phyloP scores from a whole-genome alignment of 2,113 vertebrate genomes.

The Clarias gariepinus region DNA sequence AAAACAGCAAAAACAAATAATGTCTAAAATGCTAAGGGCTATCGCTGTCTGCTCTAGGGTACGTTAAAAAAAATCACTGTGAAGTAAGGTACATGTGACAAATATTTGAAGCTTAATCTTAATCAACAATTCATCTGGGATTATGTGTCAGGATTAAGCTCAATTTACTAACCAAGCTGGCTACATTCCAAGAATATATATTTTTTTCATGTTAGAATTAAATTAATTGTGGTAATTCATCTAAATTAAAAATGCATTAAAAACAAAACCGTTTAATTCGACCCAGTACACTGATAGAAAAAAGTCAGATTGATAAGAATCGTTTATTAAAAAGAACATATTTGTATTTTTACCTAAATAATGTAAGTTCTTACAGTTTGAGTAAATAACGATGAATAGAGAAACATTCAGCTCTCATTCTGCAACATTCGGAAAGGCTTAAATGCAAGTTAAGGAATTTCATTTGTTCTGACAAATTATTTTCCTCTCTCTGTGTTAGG shows the following conservation, averaged over 20 bases:
- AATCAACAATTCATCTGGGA: no score
- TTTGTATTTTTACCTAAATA: not conserved
- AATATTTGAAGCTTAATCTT: no score
- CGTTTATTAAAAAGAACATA: not conserved
- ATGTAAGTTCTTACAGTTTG: not conserved
- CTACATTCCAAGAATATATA: not conserved
- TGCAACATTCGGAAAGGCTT: no score
- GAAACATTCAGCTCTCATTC: not conserved
- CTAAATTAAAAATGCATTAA: not conserved
- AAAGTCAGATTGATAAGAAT: not conserved
- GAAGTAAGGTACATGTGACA: no score
- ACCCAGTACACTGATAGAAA: not conserved
- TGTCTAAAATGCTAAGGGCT: no score
- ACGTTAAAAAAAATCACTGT: no score
- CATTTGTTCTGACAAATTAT: no score
- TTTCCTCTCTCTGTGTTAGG: no score
- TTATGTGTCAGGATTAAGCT: not conserved
- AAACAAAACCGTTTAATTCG: not conserved
- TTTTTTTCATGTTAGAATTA: not conserved
- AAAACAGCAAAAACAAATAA: no score
- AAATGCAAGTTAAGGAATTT: no score
- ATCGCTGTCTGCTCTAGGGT: no score
- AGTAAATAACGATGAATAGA: not conserved
- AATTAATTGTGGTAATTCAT: not conserved
- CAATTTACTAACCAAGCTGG: not conserved